Conservation (phyloP, 2,113 vertebrate genomes). For the Pedionomus torquatus region DNA sequence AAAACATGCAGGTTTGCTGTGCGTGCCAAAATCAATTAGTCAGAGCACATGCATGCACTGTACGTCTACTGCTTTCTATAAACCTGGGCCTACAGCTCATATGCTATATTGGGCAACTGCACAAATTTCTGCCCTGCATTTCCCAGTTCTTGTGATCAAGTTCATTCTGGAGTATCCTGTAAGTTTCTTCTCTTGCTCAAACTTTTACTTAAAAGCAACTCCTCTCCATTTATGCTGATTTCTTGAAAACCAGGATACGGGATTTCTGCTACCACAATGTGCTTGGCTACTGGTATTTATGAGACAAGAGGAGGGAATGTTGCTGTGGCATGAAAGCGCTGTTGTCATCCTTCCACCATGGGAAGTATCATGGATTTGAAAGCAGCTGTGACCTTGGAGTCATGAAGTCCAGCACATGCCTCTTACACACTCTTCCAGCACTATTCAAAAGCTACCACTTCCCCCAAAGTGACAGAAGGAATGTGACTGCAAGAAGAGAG, state of each 20-base stretch:
- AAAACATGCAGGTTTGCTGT: background rate
- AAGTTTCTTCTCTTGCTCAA: background rate
- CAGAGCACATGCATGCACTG: background rate
- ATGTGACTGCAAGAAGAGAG: background rate
- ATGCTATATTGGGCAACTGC: background rate
- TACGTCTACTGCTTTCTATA: background rate
- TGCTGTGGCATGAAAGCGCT: background rate
- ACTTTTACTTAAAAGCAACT: background rate
- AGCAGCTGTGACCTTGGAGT: background rate
- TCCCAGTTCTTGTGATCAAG: background rate
- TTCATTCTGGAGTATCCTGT: background rate
- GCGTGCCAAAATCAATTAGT: background rate
- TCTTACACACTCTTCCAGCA: background rate
- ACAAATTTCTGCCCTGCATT: background rate
- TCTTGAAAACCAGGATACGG: background rate
- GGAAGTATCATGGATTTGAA: background rate
- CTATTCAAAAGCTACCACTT: background rate
- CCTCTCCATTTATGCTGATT: background rate
- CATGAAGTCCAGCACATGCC: background rate
- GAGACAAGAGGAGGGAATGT: background rate
- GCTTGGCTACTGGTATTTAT: background rate
- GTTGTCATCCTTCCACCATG: background rate
- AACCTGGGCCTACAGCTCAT: background rate
- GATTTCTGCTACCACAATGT: background rate
- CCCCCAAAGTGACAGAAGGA: background rate